A percentile compares a stretch with the other conserved stretches of the same genome.
Evolutionary conservation across 2,113 vertebrate species (phyloP).

Genomic region (Pachypanchax playfairii): DNA sequence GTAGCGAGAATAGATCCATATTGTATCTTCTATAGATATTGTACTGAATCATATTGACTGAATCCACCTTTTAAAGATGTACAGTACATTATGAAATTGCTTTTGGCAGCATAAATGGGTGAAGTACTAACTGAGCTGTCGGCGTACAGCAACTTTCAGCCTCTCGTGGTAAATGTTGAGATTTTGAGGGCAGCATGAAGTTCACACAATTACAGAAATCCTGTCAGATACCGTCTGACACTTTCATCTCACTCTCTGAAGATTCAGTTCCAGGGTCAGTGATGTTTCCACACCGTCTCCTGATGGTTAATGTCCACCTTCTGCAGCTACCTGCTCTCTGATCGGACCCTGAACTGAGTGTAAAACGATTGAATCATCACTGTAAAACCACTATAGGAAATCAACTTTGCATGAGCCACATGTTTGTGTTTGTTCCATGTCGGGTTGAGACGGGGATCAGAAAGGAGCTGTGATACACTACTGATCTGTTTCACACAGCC

Average conservation of each 20-base stretch:
- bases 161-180: slow-evolving; percentile 59
- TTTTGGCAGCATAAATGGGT: slow-evolving; percentile 80
- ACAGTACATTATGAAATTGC: slow-evolving; percentile 76
- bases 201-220: slow-evolving; percentile 51
- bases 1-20: slow-evolving; percentile 85
- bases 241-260: slow-evolving; percentile 39
- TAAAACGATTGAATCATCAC: neutral
- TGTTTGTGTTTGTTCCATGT: slow-evolving; percentile 58
- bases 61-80: slow-evolving; percentile 82
- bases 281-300: slow-evolving; percentile 21
- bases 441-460: slow-evolving; percentile 41
- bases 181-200: slow-evolving; percentile 73
- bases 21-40: slow-evolving; percentile 85
- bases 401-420: slow-evolving; percentile 71
- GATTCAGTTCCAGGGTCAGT: slow-evolving; percentile 38
- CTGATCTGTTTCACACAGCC: slow-evolving; percentile 72
- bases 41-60: slow-evolving; percentile 81
- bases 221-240: slow-evolving; percentile 44
- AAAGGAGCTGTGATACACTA: slow-evolving; percentile 63
- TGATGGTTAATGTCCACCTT: slow-evolving; percentile 35
- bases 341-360: slow-evolving; percentile 40
- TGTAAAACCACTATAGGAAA: slow-evolving; percentile 38
- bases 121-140: slow-evolving; percentile 76
- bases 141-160: slow-evolving; percentile 68
- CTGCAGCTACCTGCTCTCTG: slow-evolving; percentile 31